A percentile compares a stretch with the other conserved stretches of the same genome.
Evolutionary conservation across 2,113 vertebrate genomes (phyloP).

Genomic region (Carettochelys insculpta): DNA sequence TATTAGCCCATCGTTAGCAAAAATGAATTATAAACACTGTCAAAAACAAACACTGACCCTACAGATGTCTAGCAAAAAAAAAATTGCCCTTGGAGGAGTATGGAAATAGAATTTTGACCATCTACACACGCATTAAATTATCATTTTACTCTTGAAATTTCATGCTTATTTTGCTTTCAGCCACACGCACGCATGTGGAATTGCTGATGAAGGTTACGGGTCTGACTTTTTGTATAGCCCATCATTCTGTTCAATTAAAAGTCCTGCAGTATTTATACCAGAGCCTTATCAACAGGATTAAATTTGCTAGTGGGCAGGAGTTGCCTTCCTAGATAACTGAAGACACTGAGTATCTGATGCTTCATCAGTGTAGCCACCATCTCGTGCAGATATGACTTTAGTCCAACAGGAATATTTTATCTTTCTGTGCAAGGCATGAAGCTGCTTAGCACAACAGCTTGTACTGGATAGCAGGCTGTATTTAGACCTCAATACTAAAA

Average conservation of each 20-base stretch:
- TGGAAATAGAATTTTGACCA: not conserved
- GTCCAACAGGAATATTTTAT: not conserved
- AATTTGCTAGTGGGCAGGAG: not conserved
- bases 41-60: not conserved
- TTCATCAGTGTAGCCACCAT: not conserved
- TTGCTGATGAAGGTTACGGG: not conserved
- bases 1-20: not conserved
- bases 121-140: not conserved
- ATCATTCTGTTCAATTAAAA: not conserved
- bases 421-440: not conserved
- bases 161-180: not conserved
- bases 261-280: not conserved
- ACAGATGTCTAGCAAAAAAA: not conserved
- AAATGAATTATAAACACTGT: not conserved
- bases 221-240: not conserved
- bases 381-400: not conserved
- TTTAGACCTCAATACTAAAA: not conserved
- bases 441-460: not conserved
- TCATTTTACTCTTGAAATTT: not conserved
- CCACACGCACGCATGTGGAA: not conserved
- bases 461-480: not conserved
- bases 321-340: not conserved
- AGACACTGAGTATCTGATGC: not conserved
- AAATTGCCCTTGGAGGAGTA: not conserved
- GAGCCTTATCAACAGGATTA: accelerated